Conservation (phyloP, 2,888 invertebrate genomes). For the Amblyjoppa fuscipennis region DNA sequence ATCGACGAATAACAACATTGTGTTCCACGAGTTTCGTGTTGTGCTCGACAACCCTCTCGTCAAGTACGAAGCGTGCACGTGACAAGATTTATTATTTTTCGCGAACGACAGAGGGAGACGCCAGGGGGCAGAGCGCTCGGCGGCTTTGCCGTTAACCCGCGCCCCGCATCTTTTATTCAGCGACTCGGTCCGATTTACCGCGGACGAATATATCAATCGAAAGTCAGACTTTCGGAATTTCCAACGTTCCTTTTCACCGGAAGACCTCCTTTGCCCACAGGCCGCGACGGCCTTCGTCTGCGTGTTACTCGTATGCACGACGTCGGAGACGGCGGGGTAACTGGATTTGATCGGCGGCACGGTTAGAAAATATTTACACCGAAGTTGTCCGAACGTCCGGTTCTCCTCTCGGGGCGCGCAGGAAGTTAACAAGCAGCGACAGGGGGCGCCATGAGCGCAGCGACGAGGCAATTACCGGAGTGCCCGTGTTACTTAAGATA, state of each 20-base stretch:
- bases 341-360: constrained; percentile 12
- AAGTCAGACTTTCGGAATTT: not conserved
- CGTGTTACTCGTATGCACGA: not conserved
- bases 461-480: constrained; percentile 70
- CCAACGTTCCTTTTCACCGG: not conserved
- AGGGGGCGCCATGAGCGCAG: constrained; percentile 62
- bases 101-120: not conserved
- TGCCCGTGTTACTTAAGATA: constrained; percentile 68
- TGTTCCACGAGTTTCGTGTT: not conserved
- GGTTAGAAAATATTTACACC: constrained; percentile 52
- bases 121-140: not conserved
- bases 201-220: constrained; percentile 37
- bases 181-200: constrained; percentile 5
- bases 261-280: not conserved
- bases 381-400: constrained; percentile 54
- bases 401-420: constrained; percentile 41
- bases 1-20: not conserved
- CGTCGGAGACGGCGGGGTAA: not conserved
- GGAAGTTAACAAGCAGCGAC: constrained; percentile 64
- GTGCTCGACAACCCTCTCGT: not conserved
- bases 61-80: not conserved
- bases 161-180: constrained; percentile 47
- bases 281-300: not conserved
- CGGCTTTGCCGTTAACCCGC: not conserved
- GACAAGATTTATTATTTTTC: constrained; percentile 16